Evolutionary conservation across 2,113 vertebrate genomes (phyloP).

Genomic region (Megaceryle maxima): DNA sequence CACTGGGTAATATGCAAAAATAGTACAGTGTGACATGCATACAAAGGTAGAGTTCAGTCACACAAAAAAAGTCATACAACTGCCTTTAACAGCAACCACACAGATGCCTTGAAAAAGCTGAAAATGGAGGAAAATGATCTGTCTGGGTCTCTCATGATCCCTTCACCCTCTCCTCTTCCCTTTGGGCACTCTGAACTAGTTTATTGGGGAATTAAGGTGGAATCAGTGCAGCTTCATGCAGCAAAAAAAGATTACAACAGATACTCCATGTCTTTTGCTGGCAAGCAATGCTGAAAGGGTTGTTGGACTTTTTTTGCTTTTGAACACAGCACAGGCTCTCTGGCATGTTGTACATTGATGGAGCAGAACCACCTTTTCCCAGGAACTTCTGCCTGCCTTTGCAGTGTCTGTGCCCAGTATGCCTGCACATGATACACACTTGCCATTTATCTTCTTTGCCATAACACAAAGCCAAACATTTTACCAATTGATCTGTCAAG

Average conservation of each 20-base stretch:
- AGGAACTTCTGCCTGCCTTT: neutral
- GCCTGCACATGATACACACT: neutral
- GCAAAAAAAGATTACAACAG: neutral
- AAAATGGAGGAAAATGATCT: neutral
- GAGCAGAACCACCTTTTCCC: neutral
- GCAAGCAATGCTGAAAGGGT: neutral
- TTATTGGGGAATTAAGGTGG: neutral
- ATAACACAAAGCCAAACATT: neutral
- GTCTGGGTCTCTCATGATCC: neutral
- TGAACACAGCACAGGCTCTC: neutral
- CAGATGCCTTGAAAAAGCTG: neutral
- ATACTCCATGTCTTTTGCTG: neutral
- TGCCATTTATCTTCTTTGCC: neutral
- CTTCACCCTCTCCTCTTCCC: neutral
- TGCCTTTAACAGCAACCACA: neutral
- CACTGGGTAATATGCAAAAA: neutral
- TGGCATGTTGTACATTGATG: neutral
- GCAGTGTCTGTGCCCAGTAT: no score
- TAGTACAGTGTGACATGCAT: neutral
- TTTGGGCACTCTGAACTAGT: neutral
- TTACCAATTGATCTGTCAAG: neutral
- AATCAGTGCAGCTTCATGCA: neutral
- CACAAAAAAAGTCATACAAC: neutral
- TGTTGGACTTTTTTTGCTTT: neutral
- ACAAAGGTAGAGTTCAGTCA: neutral